A percentile compares a stretch with the other conserved stretches of the same genome.
Conservation (phyloP, 2,888 invertebrate genomes). For the Ennomos fuscantarius region DNA sequence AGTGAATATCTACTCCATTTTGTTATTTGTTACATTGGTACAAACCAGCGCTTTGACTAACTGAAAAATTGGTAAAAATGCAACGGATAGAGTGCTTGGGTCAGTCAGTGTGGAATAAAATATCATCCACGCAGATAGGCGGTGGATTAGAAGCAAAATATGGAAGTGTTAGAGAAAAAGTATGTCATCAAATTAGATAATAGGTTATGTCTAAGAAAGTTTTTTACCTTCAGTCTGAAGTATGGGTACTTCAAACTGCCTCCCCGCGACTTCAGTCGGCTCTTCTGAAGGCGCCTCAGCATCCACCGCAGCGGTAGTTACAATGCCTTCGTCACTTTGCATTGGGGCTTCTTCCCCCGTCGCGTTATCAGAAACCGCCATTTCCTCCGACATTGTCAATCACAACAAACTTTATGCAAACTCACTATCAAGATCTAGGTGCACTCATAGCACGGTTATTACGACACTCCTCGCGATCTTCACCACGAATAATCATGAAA, state of each 20-base stretch:
- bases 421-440: slow-evolving; percentile 69
- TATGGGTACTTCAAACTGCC: slow-evolving; percentile 44
- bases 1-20: slow-evolving; percentile 21
- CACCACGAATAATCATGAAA: slow-evolving; percentile 68
- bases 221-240: slow-evolving; percentile 56
- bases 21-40: slow-evolving; percentile 3
- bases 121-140: background rate
- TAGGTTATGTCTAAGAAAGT: slow-evolving; percentile 71
- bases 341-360: slow-evolving; percentile 64
- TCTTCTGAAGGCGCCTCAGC: slow-evolving; percentile 48
- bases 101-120: background rate
- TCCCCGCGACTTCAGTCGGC: slow-evolving; percentile 45
- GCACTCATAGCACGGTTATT: slow-evolving; percentile 74
- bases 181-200: slow-evolving; percentile 62
- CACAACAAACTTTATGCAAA: slow-evolving; percentile 63
- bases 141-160: slow-evolving; percentile 37
- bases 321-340: slow-evolving; percentile 56
- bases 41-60: slow-evolving; percentile 5
- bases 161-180: slow-evolving; percentile 42
- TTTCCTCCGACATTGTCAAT: slow-evolving; percentile 82
- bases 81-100: background rate
- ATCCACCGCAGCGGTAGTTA: slow-evolving; percentile 49
- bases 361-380: slow-evolving; percentile 79
- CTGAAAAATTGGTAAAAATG: background rate
- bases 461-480: slow-evolving; percentile 63